Conservation (phyloP, 2,888 invertebrate species). For the Euproctis similis region DNA sequence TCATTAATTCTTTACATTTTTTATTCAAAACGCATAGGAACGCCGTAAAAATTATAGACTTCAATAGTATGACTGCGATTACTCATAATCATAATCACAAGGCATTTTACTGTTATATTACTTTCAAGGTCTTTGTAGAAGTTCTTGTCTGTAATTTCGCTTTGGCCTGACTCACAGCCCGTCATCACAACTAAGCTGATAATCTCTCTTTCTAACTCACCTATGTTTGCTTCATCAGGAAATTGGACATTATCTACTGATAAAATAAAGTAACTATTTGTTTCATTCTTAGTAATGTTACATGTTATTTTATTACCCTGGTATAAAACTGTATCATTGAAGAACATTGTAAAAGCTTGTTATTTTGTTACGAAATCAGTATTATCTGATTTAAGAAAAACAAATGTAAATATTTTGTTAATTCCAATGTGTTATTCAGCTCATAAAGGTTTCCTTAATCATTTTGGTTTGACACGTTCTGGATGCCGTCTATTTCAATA, state of each 20-base stretch:
- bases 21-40: no score
- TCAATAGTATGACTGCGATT: constrained; percentile 2
- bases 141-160: constrained; percentile 6
- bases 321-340: not conserved
- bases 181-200: constrained; percentile 8
- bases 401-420: no score
- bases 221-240: constrained; percentile 3
- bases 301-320: not conserved
- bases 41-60: no score
- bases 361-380: no score
- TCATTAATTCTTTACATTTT: no score
- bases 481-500: no score
- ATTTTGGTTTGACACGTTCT: no score
- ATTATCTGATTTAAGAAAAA: no score
- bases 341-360: not conserved
- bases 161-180: constrained; percentile 15
- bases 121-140: constrained; percentile 13
- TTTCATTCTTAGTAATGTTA: constrained; percentile 1
- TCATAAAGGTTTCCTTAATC: no score
- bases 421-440: no score
- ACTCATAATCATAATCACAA: constrained; percentile 10
- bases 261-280: constrained; percentile 3
- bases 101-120: no score
- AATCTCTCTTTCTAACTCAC: constrained; percentile 9
- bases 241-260: constrained; percentile 7